A percentile compares a stretch with the other conserved stretches of the same genome.
Conservation (phyloP, 1,140 invertebrate genomes). For the Bombus pascuorum region DNA sequence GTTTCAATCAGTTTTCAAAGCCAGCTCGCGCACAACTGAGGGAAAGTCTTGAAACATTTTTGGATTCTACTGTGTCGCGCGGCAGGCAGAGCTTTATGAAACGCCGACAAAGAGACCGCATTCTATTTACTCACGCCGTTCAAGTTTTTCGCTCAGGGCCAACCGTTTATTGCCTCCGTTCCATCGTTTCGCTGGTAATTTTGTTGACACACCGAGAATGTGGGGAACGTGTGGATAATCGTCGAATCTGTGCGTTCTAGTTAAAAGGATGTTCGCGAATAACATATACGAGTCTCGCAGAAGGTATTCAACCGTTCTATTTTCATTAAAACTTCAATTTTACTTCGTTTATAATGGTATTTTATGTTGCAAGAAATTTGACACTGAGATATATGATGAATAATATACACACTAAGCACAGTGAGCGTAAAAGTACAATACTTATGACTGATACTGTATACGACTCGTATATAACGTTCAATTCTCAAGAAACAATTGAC, state of each 20-base stretch:
- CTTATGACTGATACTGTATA: no score
- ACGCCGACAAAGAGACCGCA: conserved; percentile 54
- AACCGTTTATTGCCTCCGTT: conserved; percentile 41
- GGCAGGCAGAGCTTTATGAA: conserved; percentile 31
- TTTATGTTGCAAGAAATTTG: no score
- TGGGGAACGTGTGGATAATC: conserved; percentile 35
- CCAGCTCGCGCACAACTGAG: background rate
- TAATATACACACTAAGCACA: no score
- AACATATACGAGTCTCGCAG: background rate
- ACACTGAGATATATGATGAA: no score
- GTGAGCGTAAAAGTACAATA: no score
- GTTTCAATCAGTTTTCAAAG: background rate
- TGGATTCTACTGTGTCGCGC: conserved; percentile 1
- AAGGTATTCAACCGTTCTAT: no score
- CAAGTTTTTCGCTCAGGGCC: conserved; percentile 30
- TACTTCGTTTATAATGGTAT: no score
- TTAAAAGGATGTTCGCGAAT: background rate
- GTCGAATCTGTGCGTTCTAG: background rate
- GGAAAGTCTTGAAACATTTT: conserved; percentile 49
- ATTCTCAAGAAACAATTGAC: background rate
- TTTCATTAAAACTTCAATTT: no score
- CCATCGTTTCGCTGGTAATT: conserved; percentile 44
- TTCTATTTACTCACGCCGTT: conserved; percentile 55
- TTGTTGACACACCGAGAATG: conserved; percentile 38
- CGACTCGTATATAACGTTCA: no score